A percentile compares a stretch with the other conserved stretches of the same genome.
These are phyloP conservation scores for Noturus placidus DNA, from an alignment of 2,113 vertebrate species.

Conservation along the genomic window DNA sequence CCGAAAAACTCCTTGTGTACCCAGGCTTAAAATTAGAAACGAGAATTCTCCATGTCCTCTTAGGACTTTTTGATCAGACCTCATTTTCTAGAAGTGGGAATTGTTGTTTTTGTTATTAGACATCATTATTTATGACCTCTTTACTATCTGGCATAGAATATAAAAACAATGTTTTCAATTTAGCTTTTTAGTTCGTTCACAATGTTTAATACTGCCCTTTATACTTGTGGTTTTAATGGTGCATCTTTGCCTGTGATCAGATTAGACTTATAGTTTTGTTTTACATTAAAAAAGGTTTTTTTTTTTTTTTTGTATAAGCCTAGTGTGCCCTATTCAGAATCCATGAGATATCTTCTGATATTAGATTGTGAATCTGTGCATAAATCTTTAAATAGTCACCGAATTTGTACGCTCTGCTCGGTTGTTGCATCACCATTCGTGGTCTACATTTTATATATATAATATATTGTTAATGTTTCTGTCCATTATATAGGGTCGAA, in stretches of 20 bases:
- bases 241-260: conserved; percentile 22
- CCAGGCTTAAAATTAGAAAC: not conserved
- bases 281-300: not conserved
- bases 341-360: conserved; percentile 25
- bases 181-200: not conserved
- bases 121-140: not conserved
- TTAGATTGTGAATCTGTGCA: conserved; percentile 20
- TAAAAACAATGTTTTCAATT: not conserved
- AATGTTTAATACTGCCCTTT: conserved; percentile 22
- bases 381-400: not conserved
- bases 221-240: conserved; percentile 13
- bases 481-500: conserved; percentile 59
- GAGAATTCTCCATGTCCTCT: not conserved
- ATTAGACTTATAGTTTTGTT: not conserved
- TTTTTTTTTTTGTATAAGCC: not conserved
- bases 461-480: conserved; percentile 56
- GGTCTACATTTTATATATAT: conserved; percentile 71
- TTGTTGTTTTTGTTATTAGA: no score
- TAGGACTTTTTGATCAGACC: conserved; percentile 21
- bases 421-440: conserved; percentile 48
- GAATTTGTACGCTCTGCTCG: conserved; percentile 9
- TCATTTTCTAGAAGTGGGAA: not conserved
- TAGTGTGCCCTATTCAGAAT: not conserved
- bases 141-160: not conserved
- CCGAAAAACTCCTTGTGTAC: not conserved